These are phyloP conservation scores for Ryuthela nishihirai DNA, from an alignment of 2,888 invertebrate genomes.

Conservation along the genomic window DNA sequence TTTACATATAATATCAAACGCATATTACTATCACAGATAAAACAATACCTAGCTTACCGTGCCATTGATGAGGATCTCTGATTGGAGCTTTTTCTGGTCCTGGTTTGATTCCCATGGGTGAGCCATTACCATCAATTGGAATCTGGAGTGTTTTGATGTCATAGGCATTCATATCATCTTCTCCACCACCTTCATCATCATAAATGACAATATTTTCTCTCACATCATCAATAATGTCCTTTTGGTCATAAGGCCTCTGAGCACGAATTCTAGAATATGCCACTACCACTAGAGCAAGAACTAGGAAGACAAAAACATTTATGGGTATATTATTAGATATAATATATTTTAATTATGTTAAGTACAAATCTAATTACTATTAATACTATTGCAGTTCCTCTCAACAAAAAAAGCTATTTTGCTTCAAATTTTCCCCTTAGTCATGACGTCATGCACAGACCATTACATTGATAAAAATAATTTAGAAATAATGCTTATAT, in stretches of 20 bases:
- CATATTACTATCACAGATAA: background rate
- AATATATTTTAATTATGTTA: too few species aligned
- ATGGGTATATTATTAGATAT: too few species aligned
- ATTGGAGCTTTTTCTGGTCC: conserved; percentile 40
- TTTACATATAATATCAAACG: background rate
- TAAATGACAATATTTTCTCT: conserved; percentile 96
- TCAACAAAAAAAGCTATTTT: too few species aligned
- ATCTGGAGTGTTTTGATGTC: conserved; percentile 73
- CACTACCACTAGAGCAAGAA: conserved; percentile 73
- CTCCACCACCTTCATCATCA: conserved; percentile 97
- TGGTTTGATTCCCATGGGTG: conserved; percentile 36
- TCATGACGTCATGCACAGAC: too few species aligned
- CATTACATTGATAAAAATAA: too few species aligned
- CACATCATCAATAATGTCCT: conserved; percentile 87
- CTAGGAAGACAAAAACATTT: conserved; percentile 40
- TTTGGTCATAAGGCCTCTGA: conserved; percentile 60
- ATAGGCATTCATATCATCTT: conserved; percentile 87
- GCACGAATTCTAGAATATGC: conserved; percentile 69
- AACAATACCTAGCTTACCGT: conserved; percentile 33
- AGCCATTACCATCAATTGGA: conserved; percentile 45
- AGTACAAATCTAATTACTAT: too few species aligned
- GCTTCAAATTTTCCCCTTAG: too few species aligned
- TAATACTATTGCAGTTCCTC: too few species aligned
- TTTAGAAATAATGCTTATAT: too few species aligned
- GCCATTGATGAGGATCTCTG: conserved; percentile 44